Conservation (phyloP, 2,797 vertebrate species). For the Natrix natrix region DNA sequence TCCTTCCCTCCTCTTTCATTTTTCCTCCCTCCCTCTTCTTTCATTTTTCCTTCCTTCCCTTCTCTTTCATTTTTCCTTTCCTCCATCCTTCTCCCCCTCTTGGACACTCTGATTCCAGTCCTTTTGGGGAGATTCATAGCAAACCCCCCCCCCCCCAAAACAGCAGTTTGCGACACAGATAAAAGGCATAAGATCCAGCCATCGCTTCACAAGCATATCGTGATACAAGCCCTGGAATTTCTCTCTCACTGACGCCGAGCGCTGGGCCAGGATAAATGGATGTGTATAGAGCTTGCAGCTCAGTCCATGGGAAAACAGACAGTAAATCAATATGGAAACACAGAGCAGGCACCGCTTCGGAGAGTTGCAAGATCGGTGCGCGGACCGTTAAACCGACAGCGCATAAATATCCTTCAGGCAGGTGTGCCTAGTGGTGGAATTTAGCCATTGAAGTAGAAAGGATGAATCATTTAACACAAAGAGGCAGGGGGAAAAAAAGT, state of each 20-base stretch:
- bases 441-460: background rate
- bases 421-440: background rate
- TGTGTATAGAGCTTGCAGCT: background rate
- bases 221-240: background rate
- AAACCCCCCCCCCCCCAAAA: background rate
- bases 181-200: background rate
- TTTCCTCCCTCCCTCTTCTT: too few species aligned
- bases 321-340: background rate
- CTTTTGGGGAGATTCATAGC: background rate
- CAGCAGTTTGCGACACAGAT: background rate
- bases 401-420: background rate
- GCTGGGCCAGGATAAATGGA: background rate
- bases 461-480: background rate
- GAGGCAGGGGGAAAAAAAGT: background rate
- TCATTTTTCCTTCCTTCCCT: too few species aligned
- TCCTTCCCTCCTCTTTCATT: too few species aligned
- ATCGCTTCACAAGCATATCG: background rate
- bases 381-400: constrained; percentile 13
- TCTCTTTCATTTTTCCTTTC: too few species aligned
- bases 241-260: background rate
- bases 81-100: too few species aligned
- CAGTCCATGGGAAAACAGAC: background rate
- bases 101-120: background rate
- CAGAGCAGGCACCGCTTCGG: background rate
- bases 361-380: background rate